phyloP scores from a whole-genome alignment of 2,113 vertebrate species.

The Natator depressus region DNA sequence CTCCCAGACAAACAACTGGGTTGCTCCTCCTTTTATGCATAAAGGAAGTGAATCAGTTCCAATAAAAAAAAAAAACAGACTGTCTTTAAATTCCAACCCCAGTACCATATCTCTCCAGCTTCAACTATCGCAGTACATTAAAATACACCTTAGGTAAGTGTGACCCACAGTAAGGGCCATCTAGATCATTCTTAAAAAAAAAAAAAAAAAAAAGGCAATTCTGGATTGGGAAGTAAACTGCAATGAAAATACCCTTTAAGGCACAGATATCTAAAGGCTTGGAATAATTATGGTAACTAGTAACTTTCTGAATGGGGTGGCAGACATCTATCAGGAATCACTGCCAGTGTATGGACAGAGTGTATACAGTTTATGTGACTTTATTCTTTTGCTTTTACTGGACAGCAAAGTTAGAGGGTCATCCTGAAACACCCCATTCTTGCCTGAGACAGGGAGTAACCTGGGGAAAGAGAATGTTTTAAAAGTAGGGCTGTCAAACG shows the following conservation, averaged over 20 bases:
- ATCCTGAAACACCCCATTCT: neutral
- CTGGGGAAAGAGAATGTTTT: neutral
- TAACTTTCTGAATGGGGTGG: neutral
- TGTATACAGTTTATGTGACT: neutral
- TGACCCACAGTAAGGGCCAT: rapidly evolving
- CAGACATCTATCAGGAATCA: neutral
- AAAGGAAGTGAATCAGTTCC: neutral
- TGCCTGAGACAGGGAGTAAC: neutral
- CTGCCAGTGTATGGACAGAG: neutral
- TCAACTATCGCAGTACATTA: neutral
- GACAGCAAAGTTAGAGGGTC: neutral
- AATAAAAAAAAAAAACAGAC: neutral
- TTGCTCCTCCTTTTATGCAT: constrained; percentile 16
- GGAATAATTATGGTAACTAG: neutral
- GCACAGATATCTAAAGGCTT: neutral
- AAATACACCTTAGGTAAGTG: neutral
- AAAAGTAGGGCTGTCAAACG: neutral
- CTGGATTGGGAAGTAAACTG: neutral
- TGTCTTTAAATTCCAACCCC: neutral
- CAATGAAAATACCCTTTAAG: neutral
- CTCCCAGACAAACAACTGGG: constrained; percentile 5
- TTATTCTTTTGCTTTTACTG: neutral
- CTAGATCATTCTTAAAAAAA: neutral
- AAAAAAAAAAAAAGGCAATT: neutral
- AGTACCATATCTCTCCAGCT: neutral